Evolutionary conservation across 2,797 vertebrate genomes (phyloP).

Genomic region (Phrynocephalus forsythii): DNA sequence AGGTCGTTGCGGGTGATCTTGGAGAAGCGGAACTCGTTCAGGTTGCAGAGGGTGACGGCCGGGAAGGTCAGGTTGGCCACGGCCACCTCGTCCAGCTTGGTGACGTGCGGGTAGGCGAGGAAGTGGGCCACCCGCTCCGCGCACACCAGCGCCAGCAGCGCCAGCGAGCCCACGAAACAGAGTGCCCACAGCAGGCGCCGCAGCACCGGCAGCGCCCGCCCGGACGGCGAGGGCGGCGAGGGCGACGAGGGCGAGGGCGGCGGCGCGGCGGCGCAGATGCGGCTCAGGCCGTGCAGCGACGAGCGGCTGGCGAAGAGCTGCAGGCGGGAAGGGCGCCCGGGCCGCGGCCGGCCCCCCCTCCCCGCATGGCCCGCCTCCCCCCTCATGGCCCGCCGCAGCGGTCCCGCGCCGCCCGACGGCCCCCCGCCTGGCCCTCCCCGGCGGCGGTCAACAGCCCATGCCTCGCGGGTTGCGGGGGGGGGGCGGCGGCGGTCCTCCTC

Average conservation of each 20-base stretch:
- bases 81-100: slow-evolving; percentile 86
- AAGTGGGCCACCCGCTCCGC: slow-evolving; percentile 89
- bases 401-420: no score
- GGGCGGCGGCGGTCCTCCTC: no score
- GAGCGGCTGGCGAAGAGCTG: slow-evolving; percentile 88
- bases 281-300: slow-evolving; percentile 90
- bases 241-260: no score
- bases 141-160: slow-evolving; percentile 86
- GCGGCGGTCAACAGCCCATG: not conserved
- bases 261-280: slow-evolving; percentile 84
- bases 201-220: slow-evolving; percentile 87
- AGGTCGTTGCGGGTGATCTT: slow-evolving; percentile 89
- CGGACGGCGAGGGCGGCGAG: no score
- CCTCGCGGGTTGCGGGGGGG: no score
- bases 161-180: slow-evolving; percentile 85
- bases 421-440: no score
- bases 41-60: slow-evolving; percentile 89
- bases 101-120: slow-evolving; percentile 86
- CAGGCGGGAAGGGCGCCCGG: slow-evolving; percentile 77
- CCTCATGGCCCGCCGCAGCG: not conserved
- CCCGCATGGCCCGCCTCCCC: not conserved
- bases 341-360: not conserved
- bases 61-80: slow-evolving; percentile 89
- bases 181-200: slow-evolving; percentile 87
- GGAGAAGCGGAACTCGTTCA: slow-evolving; percentile 91